Percentiles rank a stretch among this genome's conserved stretches.
Evolutionary conservation across 2,797 vertebrate species (phyloP).

Genomic region (Sus cebifrons): DNA sequence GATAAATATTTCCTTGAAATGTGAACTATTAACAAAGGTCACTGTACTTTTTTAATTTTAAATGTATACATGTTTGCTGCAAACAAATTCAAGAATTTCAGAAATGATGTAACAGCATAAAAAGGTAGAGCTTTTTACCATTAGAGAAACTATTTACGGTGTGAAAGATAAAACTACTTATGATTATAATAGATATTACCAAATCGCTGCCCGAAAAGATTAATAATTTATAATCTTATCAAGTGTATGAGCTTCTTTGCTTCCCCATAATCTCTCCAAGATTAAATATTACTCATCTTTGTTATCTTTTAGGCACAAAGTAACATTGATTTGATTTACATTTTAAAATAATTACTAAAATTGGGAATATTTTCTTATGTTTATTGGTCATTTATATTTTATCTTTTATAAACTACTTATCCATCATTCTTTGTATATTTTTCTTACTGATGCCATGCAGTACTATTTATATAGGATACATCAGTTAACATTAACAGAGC

Average conservation of each 20-base stretch:
- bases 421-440: neutral
- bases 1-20: neutral
- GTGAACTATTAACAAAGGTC: neutral
- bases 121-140: neutral
- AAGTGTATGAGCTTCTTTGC: neutral
- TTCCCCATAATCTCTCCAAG: neutral
- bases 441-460: neutral
- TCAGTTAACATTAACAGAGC: neutral
- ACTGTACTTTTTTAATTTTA: constrained; percentile 27
- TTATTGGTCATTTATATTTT: neutral
- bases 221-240: neutral
- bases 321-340: neutral
- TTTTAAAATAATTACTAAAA: constrained; percentile 1
- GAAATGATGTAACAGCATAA: neutral
- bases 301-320: neutral
- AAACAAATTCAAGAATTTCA: constrained; percentile 56
- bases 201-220: neutral
- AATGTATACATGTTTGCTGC: neutral
- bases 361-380: neutral
- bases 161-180: neutral
- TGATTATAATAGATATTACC: neutral
- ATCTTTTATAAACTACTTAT: neutral
- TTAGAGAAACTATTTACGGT: neutral
- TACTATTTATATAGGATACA: neutral
- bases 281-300: constrained; percentile 29